A percentile compares a stretch with the other conserved stretches of the same genome.
Conservation (phyloP, 2,888 invertebrate genomes). For the Phragmatobia fuliginosa region DNA sequence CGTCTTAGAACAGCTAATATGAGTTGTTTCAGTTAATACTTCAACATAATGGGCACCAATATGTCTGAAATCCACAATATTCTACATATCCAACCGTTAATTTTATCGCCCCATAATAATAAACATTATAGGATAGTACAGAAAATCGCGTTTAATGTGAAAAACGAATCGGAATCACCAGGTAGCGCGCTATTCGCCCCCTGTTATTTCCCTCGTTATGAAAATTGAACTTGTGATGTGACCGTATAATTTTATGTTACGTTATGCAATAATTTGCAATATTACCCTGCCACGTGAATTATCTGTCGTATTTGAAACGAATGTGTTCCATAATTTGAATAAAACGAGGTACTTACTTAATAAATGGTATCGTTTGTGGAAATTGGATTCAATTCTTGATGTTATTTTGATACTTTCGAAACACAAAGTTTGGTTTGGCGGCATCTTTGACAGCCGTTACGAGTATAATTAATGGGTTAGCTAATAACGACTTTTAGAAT, state of each 20-base stretch:
- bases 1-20: background rate
- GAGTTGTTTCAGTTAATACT: background rate
- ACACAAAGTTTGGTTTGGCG: slow-evolving; percentile 66
- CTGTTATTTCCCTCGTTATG: slow-evolving; percentile 65
- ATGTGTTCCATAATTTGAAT: slow-evolving; percentile 39
- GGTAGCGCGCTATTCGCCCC: slow-evolving; percentile 34
- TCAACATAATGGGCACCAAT: background rate
- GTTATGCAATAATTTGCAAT: slow-evolving; percentile 59
- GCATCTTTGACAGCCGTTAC: slow-evolving; percentile 79
- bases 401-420: slow-evolving; percentile 58
- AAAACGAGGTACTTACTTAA: slow-evolving; percentile 26
- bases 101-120: slow-evolving; percentile 46
- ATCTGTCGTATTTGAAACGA: slow-evolving; percentile 36
- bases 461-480: slow-evolving; percentile 77
- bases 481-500: slow-evolving; percentile 58
- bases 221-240: slow-evolving; percentile 60
- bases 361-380: slow-evolving; percentile 43
- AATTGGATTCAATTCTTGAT: slow-evolving; percentile 51
- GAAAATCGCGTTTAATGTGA: slow-evolving; percentile 42
- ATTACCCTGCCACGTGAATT: slow-evolving; percentile 55
- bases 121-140: slow-evolving; percentile 38
- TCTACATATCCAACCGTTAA: slow-evolving; percentile 36
- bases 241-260: slow-evolving; percentile 61
- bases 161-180: slow-evolving; percentile 39
- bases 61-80: slow-evolving; percentile 14